Evolutionary conservation across 2,888 invertebrate species (phyloP).

Genomic region (Agonopterix subpropinquella): DNA sequence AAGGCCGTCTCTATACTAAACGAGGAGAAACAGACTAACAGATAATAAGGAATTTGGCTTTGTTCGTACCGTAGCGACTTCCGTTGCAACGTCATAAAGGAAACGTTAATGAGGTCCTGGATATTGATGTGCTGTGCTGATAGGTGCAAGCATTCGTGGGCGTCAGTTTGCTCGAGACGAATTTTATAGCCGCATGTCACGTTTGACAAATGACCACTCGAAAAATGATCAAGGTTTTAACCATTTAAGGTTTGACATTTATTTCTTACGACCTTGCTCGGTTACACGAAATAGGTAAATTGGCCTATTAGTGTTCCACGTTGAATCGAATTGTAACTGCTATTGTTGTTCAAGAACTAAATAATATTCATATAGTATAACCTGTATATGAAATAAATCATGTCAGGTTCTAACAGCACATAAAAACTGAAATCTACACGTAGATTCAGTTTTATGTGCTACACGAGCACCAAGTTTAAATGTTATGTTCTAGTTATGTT

Average conservation of each 20-base stretch:
- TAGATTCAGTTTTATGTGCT: too few species aligned
- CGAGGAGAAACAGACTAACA: too few species aligned
- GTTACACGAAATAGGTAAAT: conserved; percentile 1
- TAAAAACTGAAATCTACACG: too few species aligned
- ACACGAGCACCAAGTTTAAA: too few species aligned
- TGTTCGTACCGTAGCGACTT: not conserved
- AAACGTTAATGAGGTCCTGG: conserved; percentile 3
- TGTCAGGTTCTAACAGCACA: too few species aligned
- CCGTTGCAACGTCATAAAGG: conserved; percentile 6
- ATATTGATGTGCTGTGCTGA: not conserved
- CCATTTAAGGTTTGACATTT: conserved; percentile 2
- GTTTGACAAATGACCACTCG: conserved; percentile 1
- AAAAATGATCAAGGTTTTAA: conserved; percentile 7
- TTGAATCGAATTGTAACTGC: too few species aligned
- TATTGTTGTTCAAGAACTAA: too few species aligned
- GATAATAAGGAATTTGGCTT: not conserved
- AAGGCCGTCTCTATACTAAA: too few species aligned
- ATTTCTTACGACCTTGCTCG: not conserved
- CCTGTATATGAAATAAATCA: too few species aligned
- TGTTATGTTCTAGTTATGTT: too few species aligned
- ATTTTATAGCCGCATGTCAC: conserved; percentile 1
- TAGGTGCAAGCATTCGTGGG: conserved; percentile 1
- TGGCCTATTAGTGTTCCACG: not conserved
- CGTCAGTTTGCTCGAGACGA: conserved; percentile 2
- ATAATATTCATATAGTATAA: too few species aligned